A percentile compares a stretch with the other conserved stretches of the same genome.
phyloP scores from a whole-genome alignment of 2,888 invertebrate species.

The Idaea aversata region DNA sequence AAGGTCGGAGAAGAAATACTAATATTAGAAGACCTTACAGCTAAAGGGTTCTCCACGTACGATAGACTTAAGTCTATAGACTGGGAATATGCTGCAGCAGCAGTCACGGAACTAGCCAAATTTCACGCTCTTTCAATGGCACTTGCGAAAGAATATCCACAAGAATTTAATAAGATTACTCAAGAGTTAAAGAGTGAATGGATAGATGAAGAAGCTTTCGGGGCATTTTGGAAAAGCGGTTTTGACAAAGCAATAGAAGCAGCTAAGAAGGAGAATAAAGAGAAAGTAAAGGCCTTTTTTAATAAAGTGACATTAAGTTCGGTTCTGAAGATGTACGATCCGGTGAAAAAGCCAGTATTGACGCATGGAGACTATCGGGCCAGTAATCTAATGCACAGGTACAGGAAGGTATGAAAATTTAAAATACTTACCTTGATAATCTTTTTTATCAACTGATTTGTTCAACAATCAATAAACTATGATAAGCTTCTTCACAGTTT shows the following conservation, averaged over 20 bases:
- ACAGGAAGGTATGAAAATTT: neutral
- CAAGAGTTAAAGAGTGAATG: conserved; percentile 6
- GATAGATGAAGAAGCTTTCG: conserved; percentile 13
- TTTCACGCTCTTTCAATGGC: conserved; percentile 59
- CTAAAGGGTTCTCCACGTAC: conserved; percentile 36
- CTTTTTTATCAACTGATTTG: too few species aligned
- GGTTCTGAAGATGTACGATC: neutral
- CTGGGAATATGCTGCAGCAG: conserved; percentile 40
- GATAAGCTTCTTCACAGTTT: too few species aligned
- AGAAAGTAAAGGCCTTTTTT: neutral
- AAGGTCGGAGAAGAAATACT: conserved; percentile 39
- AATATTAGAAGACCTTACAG: conserved; percentile 46
- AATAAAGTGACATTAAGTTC: neutral
- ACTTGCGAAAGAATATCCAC: conserved; percentile 44
- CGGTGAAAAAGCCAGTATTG: neutral
- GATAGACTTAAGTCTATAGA: conserved; percentile 40
- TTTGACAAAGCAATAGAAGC: conserved; percentile 14
- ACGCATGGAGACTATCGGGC: neutral
- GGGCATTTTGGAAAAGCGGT: neutral
- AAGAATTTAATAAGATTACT: conserved; percentile 23
- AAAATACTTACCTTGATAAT: too few species aligned
- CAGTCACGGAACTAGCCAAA: conserved; percentile 42
- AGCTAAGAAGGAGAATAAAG: conserved; percentile 16
- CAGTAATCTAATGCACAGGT: neutral
- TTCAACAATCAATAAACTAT: too few species aligned